These are phyloP conservation scores for Collichthys lucidus DNA, from an alignment of 2,113 vertebrate genomes.

Conservation along the genomic window DNA sequence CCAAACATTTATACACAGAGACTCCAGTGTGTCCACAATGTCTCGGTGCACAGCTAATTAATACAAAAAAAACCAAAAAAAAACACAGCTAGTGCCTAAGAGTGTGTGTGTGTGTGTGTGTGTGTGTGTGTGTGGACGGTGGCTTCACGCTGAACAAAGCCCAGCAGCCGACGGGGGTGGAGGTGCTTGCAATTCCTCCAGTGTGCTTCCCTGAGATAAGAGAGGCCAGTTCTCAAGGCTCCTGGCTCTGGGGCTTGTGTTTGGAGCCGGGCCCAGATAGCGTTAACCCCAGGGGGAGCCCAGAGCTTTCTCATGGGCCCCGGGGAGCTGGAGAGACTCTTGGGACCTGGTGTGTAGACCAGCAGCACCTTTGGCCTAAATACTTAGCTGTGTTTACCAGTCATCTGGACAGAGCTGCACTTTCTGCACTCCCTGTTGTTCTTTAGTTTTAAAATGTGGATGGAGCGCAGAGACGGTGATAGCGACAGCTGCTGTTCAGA, in stretches of 20 bases:
- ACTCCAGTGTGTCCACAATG: conserved; percentile 29
- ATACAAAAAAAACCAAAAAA: conserved; percentile 18
- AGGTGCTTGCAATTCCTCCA: conserved; percentile 74
- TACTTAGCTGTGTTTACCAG: conserved; percentile 66
- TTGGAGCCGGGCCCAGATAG: conserved; percentile 70
- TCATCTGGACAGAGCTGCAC: conserved; percentile 47
- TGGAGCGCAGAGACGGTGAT: conserved; percentile 18
- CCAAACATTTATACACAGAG: conserved; percentile 50
- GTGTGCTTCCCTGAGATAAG: conserved; percentile 86
- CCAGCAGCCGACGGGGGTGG: conserved; percentile 54
- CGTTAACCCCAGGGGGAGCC: conserved; percentile 22
- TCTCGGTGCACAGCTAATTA: not conserved
- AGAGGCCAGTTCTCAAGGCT: conserved; percentile 71
- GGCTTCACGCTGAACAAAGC: conserved; percentile 50
- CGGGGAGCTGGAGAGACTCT: conserved; percentile 40
- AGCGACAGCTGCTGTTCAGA: conserved; percentile 38
- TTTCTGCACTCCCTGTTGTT: conserved; percentile 66
- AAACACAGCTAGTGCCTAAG: conserved; percentile 21
- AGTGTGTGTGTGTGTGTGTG: conserved; percentile 21
- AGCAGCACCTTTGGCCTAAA: conserved; percentile 76
- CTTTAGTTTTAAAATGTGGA: conserved; percentile 51
- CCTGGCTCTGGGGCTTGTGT: conserved; percentile 63
- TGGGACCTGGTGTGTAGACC: conserved; percentile 16
- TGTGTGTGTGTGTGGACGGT: conserved; percentile 19
- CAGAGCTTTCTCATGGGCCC: conserved; percentile 58